These are phyloP conservation scores for Acridotheres tristis DNA, from an alignment of 2,797 vertebrate genomes.

Conservation along the genomic window DNA sequence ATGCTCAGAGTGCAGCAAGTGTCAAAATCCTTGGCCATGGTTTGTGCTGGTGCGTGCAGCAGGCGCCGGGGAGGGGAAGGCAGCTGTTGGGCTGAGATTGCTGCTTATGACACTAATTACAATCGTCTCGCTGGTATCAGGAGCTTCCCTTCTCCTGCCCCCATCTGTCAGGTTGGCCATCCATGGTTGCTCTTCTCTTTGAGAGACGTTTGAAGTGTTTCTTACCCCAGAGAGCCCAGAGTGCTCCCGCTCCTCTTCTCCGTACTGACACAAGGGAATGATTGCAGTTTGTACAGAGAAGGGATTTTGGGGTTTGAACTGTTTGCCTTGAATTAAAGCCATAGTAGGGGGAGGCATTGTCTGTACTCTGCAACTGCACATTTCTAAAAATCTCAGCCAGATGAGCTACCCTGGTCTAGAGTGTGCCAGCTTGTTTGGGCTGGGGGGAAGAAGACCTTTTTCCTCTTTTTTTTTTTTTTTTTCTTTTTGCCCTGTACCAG, in stretches of 20 bases:
- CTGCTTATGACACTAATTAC: conserved; percentile 55
- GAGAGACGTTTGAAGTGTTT: neutral
- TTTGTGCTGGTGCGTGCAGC: neutral
- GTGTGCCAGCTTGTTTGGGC: neutral
- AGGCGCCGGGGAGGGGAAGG: neutral
- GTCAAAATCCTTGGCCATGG: neutral
- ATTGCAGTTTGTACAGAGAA: fast-evolving
- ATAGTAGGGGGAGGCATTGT: neutral
- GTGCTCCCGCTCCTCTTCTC: fast-evolving
- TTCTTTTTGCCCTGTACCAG: neutral
- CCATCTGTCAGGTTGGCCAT: conserved; percentile 15
- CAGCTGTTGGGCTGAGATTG: conserved; percentile 33
- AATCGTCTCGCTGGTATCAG: neutral
- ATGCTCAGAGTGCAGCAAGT: neutral
- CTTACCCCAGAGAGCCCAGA: neutral
- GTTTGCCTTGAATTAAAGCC: neutral
- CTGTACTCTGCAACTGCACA: neutral
- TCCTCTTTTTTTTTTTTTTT: neutral
- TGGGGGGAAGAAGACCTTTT: neutral
- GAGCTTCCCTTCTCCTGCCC: conserved; percentile 10
- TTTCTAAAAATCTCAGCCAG: neutral
- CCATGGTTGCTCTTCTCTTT: conserved; percentile 7
- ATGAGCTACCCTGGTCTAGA: neutral
- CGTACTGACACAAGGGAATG: fast-evolving
- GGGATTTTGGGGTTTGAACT: neutral